Conservation (phyloP, 2,113 vertebrate genomes). For the Myrmecophaga tridactyla region DNA sequence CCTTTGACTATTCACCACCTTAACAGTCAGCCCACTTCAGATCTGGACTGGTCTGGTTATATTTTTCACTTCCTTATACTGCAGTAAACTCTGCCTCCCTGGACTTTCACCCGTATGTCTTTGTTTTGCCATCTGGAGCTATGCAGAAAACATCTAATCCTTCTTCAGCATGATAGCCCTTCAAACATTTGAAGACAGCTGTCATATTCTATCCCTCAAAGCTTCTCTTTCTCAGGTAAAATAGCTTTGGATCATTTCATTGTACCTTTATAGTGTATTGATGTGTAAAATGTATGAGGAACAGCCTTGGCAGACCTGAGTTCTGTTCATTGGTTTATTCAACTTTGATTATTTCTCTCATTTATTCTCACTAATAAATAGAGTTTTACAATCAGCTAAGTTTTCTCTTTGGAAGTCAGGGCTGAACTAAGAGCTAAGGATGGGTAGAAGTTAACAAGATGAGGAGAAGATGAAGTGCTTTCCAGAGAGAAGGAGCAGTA, state of each 20-base stretch:
- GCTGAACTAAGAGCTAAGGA: not conserved
- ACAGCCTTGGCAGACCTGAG: not conserved
- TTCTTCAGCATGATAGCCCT: not conserved
- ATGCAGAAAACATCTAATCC: not conserved
- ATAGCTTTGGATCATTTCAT: not conserved
- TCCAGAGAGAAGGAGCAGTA: not conserved
- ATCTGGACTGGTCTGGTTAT: slow-evolving; percentile 8
- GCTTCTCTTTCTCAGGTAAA: slow-evolving; percentile 9
- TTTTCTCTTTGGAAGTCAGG: not conserved
- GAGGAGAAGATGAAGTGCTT: not conserved
- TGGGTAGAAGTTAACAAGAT: not conserved
- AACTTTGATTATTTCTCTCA: not conserved
- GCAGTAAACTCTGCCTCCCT: not conserved
- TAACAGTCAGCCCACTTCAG: not conserved
- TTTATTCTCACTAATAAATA: not conserved
- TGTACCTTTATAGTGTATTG: not conserved
- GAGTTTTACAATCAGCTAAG: not conserved
- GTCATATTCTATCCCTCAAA: not conserved
- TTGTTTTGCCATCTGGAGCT: not conserved
- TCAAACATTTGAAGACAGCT: slow-evolving; percentile 14
- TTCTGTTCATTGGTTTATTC: slow-evolving; percentile 15
- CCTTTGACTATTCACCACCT: slow-evolving; percentile 11
- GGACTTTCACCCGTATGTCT: slow-evolving; percentile 27
- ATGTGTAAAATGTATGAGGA: not conserved
- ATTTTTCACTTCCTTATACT: not conserved